These are phyloP conservation scores for Sisyra terminalis DNA, from an alignment of 2,888 invertebrate genomes.

Conservation along the genomic window DNA sequence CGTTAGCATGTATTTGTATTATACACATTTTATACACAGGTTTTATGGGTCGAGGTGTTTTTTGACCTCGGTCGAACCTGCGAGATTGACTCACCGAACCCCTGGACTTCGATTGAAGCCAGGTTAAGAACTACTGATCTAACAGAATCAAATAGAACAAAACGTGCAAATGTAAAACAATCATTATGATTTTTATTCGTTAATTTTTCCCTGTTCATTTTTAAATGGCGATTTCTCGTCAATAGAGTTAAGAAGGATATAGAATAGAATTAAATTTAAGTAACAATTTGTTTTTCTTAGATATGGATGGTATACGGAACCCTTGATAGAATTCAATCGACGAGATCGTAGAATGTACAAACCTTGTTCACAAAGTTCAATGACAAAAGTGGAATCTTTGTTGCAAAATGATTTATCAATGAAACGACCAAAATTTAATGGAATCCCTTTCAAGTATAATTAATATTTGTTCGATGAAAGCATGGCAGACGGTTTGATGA, in stretches of 20 bases:
- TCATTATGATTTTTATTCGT: not conserved
- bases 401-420: not conserved
- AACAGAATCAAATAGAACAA: not conserved
- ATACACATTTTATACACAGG: too few species aligned
- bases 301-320: constrained; percentile 21
- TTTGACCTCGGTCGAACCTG: too few species aligned
- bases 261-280: too few species aligned
- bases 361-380: not conserved
- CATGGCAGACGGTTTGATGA: too few species aligned
- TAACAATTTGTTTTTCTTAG: constrained; percentile 12
- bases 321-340: constrained; percentile 10
- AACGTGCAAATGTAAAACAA: not conserved
- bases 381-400: not conserved
- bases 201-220: too few species aligned
- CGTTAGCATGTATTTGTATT: too few species aligned
- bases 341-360: not conserved
- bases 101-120: too few species aligned
- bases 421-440: not conserved
- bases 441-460: constrained; percentile 3
- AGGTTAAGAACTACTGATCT: too few species aligned
- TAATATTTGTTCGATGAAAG: too few species aligned
- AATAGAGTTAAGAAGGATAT: too few species aligned
- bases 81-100: too few species aligned
- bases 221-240: too few species aligned
- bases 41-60: not conserved